phyloP scores from a whole-genome alignment of 2,113 vertebrate species.

The Albula glossodonta region DNA sequence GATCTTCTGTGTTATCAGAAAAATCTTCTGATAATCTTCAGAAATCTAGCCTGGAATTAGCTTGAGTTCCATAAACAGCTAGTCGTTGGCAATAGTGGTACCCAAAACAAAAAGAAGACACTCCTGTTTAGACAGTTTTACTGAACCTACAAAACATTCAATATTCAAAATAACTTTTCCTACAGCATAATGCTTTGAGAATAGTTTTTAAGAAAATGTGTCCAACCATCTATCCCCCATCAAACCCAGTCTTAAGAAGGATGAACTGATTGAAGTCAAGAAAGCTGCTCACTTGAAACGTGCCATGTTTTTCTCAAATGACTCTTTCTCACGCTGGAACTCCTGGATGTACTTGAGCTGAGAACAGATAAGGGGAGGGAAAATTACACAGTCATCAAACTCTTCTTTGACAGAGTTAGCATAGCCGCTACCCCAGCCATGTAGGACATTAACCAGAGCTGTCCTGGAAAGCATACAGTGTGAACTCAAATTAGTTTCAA shows the following conservation, averaged over 20 bases:
- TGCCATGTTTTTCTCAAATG: conserved; percentile 77
- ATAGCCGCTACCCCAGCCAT: no score
- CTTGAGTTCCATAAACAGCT: no score
- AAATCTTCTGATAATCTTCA: no score
- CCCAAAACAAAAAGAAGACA: no score
- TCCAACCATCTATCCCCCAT: not conserved
- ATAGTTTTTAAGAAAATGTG: not conserved
- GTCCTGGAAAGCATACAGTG: not conserved
- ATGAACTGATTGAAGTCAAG: not conserved
- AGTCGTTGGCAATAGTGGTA: no score
- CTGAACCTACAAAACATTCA: not conserved
- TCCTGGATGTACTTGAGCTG: conserved; percentile 78
- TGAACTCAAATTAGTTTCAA: not conserved
- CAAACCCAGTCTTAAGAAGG: not conserved
- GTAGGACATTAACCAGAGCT: no score
- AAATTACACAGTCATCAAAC: not conserved
- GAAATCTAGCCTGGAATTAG: no score
- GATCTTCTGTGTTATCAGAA: no score
- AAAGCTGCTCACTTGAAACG: conserved; percentile 68
- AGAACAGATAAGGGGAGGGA: conserved; percentile 4
- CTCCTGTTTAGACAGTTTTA: no score
- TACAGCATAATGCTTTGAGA: not conserved
- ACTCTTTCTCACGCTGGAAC: conserved; percentile 73
- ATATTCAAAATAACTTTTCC: not conserved
- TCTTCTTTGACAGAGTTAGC: no score